These are phyloP conservation scores for Aphrocallistes beatrix DNA, from an alignment of 37 sponge, comb jelly and placozoan species.

Conservation along the genomic window DNA sequence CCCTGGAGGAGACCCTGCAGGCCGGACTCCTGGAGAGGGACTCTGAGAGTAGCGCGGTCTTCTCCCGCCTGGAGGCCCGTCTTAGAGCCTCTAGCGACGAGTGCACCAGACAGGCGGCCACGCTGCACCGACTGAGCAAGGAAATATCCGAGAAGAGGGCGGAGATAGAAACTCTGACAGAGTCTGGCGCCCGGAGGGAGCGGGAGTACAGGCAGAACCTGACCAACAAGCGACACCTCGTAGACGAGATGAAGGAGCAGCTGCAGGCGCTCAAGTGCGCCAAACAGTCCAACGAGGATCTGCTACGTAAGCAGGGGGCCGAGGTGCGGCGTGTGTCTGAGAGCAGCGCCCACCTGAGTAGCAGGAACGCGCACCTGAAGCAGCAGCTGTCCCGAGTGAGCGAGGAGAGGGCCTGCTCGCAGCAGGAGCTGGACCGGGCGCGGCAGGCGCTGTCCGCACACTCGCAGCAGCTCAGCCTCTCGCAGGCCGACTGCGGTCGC, in stretches of 20 bases:
- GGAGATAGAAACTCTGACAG: neutral
- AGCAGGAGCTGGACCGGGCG: neutral
- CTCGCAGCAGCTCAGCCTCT: neutral
- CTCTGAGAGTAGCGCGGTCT: neutral
- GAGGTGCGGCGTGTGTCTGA: neutral
- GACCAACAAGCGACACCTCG: neutral
- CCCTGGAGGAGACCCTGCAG: neutral
- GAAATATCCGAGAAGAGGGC: neutral
- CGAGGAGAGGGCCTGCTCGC: neutral
- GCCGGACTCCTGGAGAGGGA: neutral
- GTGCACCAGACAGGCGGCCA: neutral
- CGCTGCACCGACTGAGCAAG: neutral
- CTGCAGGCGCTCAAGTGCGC: neutral
- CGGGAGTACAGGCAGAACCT: neutral
- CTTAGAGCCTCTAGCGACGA: neutral
- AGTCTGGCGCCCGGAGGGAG: neutral
- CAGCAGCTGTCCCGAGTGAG: neutral
- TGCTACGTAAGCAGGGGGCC: neutral
- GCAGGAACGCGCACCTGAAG: neutral
- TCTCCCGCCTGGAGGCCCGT: neutral
- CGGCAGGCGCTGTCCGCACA: neutral
- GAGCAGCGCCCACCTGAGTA: neutral
- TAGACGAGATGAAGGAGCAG: neutral
- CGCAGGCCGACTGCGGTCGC: neutral
- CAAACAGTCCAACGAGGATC: neutral